phyloP scores from a whole-genome alignment of 2,797 vertebrate species.

The Acanthurus leucopareius region DNA sequence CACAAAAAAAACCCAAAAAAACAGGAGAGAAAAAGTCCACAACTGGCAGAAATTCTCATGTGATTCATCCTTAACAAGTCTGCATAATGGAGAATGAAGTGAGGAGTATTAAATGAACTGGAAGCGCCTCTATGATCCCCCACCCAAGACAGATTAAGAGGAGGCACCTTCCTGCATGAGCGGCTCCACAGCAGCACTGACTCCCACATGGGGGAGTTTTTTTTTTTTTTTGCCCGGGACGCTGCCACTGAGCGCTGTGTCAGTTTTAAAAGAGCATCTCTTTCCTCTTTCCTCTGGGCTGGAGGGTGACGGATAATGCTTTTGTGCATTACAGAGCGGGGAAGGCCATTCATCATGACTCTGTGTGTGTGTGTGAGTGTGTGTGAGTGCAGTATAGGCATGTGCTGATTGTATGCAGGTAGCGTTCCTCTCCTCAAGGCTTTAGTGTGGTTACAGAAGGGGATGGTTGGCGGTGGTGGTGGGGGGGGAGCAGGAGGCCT shows the following conservation, averaged over 20 bases:
- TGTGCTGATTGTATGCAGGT: constrained; percentile 62
- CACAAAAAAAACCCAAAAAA: too few species aligned
- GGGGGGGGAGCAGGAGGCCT: constrained; percentile 5
- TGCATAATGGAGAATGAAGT: constrained; percentile 63
- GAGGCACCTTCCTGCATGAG: constrained; percentile 63
- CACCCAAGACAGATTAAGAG: constrained; percentile 45
- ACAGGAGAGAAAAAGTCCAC: not conserved
- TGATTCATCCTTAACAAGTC: constrained; percentile 40
- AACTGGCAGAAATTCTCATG: not conserved
- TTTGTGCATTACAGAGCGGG: constrained; percentile 57
- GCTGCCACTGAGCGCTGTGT: constrained; percentile 47
- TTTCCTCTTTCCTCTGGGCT: constrained; percentile 47
- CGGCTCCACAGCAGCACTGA: constrained; percentile 27
- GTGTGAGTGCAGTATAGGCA: constrained; percentile 27
- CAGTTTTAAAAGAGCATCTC: constrained; percentile 65
- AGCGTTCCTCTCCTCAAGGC: constrained; percentile 48
- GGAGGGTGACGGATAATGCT: constrained; percentile 62
- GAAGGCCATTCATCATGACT: constrained; percentile 68
- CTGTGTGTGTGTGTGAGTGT: constrained; percentile 22
- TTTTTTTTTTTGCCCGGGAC: constrained; percentile 19
- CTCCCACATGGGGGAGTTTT: constrained; percentile 19
- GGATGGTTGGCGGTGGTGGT: not conserved
- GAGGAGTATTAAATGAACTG: constrained; percentile 63
- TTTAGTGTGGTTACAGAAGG: constrained; percentile 39
- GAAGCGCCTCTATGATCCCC: constrained; percentile 45